phyloP scores from a whole-genome alignment of 2,888 invertebrate species.

The Pandemis corylana region DNA sequence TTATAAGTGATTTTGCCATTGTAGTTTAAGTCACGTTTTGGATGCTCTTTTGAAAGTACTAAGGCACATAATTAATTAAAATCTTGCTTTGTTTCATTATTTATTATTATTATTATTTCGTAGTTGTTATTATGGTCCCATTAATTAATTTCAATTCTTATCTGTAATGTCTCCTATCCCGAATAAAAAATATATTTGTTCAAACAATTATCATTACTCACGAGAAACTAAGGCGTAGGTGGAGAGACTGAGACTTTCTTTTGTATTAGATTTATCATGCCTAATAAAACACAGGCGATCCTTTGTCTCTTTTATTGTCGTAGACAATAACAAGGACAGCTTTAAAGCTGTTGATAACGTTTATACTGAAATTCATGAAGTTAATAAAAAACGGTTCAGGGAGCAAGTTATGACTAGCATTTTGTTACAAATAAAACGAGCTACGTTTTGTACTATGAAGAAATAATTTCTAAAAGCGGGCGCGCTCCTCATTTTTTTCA shows the following conservation, averaged over 20 bases:
- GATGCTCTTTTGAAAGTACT: too few species aligned
- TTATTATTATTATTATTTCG: too few species aligned
- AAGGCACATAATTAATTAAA: too few species aligned
- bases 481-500: slow-evolving; percentile 75
- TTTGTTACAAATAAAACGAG: slow-evolving; percentile 27
- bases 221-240: slow-evolving; percentile 9
- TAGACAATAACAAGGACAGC: slow-evolving; percentile 27
- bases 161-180: neutral
- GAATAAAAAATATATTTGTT: neutral
- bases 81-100: too few species aligned
- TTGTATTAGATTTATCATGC: slow-evolving; percentile 22
- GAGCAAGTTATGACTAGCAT: slow-evolving; percentile 29
- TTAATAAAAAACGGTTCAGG: slow-evolving; percentile 28
- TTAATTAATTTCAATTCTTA: neutral
- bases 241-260: neutral
- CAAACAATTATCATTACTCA: neutral
- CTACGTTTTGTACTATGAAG: slow-evolving; percentile 53
- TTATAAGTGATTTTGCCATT: too few species aligned
- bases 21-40: too few species aligned
- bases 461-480: slow-evolving; percentile 60
- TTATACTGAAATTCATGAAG: slow-evolving; percentile 28
- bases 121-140: too few species aligned
- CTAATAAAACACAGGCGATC: slow-evolving; percentile 14
- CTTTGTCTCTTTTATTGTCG: slow-evolving; percentile 29
- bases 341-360: slow-evolving; percentile 30